Base-by-base conservation (phyloP, 2,113 vertebrate species). In the Gambusia affinis region DNA sequence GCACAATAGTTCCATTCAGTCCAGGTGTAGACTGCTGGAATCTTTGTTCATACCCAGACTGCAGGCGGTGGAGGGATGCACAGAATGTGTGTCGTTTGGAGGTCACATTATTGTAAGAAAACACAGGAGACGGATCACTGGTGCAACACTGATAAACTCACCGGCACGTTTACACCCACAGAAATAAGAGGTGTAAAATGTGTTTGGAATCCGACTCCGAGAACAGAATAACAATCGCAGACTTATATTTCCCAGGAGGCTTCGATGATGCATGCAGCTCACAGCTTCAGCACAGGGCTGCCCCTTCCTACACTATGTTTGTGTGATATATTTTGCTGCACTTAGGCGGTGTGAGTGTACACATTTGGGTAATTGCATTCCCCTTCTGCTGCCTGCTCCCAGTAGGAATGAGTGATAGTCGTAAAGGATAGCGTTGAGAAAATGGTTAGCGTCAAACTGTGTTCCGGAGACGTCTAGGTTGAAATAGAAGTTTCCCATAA, bases 321-420 rank as follows among this genome's bases (percentile, higher is more conserved):
- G 28, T 72, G 77, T 72, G 64, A 83, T 72, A 60, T 80, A 84
- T 86, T 84, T 81, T 66, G 60, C 73, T 65, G 69, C 6, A 51
- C 80, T 78, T 63, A 80, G 65, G 64, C n/a, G 12, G 42, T 31
- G 60, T 60, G 39, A 75, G 70, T 73, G 35, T 63, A 82, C 76
- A 79, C 66, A 85, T 88, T 87, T 86, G 64, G 83, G 73, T 87
- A 85, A 86, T 80, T 88, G 73, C 62, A 3, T 84, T 85, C 70
- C 70, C 75, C 87, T 66, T 79, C 60, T 88, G 61, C 63, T 73
- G 80, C 69, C 65, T 71, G 66, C 72, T 83, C 77, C 78, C 73
- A 27, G 65, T 79, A 76, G 75, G 12, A 72, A 75, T 66, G 80
- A 84, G 74, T 79, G 73, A 72, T 81, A 47, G n/a, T 66, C 64